Conservation (phyloP, 2,888 invertebrate species). For the Archips xylosteana region DNA sequence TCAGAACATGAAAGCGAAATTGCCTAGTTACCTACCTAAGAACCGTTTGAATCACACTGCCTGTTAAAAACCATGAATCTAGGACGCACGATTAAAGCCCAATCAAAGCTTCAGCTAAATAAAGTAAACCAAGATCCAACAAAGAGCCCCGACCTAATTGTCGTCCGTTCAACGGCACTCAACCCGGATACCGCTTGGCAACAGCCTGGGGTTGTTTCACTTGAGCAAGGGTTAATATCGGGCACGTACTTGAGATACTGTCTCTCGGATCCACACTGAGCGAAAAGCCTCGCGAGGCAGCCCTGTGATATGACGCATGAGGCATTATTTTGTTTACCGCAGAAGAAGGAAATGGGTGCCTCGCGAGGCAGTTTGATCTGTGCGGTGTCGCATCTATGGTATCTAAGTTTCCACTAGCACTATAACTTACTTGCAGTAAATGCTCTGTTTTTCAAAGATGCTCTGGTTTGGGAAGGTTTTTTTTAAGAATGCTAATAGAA, state of each 20-base stretch:
- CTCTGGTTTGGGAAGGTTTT: too few relatives aligned
- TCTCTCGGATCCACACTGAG: slow-evolving; percentile 40
- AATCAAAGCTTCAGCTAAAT: slow-evolving; percentile 20
- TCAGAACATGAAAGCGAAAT: background rate
- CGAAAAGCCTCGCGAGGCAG: background rate
- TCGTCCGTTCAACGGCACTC: slow-evolving; percentile 76
- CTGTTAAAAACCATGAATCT: background rate
- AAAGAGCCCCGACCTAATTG: slow-evolving; percentile 71
- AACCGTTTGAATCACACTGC: background rate
- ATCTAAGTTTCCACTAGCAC: too few relatives aligned
- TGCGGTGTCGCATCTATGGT: too few relatives aligned
- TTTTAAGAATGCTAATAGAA: too few relatives aligned
- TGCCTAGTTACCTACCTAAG: background rate
- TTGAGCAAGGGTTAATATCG: slow-evolving; percentile 57
- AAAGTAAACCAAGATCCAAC: slow-evolving; percentile 36
- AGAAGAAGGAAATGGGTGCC: background rate
- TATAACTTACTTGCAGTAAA: too few relatives aligned
- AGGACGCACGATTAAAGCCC: slow-evolving; percentile 4
- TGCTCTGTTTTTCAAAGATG: too few relatives aligned
- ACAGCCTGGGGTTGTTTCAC: slow-evolving; percentile 55
- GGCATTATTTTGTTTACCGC: background rate
- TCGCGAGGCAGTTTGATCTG: too few relatives aligned
- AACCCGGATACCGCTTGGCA: slow-evolving; percentile 71
- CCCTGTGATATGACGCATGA: background rate
- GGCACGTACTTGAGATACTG: slow-evolving; percentile 51